Evolutionary conservation across 92 coral and sea anemone genomes (phyloP), one percentile per base, ranked within the genome.

Genomic region (Phenganax subtilis): DNA sequence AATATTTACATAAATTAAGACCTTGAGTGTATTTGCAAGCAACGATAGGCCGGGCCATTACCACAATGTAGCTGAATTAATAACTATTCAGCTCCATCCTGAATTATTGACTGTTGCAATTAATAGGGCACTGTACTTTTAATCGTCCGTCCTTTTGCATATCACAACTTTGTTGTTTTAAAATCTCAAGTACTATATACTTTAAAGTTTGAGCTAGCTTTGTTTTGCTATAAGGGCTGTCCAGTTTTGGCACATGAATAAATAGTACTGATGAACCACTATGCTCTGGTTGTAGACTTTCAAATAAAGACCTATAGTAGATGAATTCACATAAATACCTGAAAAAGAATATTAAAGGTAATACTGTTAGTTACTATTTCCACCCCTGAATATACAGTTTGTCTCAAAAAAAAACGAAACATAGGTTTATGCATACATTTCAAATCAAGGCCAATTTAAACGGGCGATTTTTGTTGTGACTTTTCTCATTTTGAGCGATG

Each of bases 251-350:
- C 6, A 94, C 90, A 61, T 94, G 98, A 6, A 94, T 63, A 80
- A 94, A 94, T 69, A 89, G 88, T 7, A 88, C 91, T 17, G 93
- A 89, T 51, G 88, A 82, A 10, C 88, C 77, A 86, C 74, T 79
- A 73, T 79, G 1, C 12, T 79, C 83, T 51, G 59, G 27, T 53
- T 61, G 63, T 17, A 65, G 0, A 16, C 93, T 90, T 81, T 90
- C 85, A 80, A 90, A 81, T 4, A 94, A 85, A n/a, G 98, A 94
- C 55, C 85, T 91, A 81, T 90, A 94, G 82, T 92, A 94, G n/a
- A 83, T 90, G 57, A 92, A 94, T 72, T 90, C 98, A 82, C 98
- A 94, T 7, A 94, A 82, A 81, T 88, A 94, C 88, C 98, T 94
- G 88, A 0, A 75, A 77, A 52, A 71, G 27, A 9, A 53, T 77